Conservation (phyloP, 2,113 vertebrate genomes). For the Galbula dea region DNA sequence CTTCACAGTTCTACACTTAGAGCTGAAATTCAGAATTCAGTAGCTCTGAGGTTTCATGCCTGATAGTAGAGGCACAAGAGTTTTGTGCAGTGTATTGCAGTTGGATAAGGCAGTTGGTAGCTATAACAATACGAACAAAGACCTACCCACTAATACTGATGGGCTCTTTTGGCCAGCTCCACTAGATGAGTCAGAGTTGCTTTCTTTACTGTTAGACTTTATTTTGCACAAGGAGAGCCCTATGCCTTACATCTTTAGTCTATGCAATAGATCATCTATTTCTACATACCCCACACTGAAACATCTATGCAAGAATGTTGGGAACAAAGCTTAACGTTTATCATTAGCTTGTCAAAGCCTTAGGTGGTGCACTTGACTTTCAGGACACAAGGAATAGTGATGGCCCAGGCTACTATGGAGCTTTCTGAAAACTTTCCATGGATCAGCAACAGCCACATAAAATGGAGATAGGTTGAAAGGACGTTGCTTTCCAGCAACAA, state of each 20-base stretch:
- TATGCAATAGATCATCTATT: neutral
- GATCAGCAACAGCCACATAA: neutral
- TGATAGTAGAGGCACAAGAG: neutral
- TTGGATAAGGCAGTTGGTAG: neutral
- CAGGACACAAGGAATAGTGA: neutral
- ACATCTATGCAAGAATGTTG: neutral
- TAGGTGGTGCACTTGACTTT: neutral
- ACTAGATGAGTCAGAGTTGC: neutral
- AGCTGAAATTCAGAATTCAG: neutral
- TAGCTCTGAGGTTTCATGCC: neutral
- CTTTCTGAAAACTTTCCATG: neutral
- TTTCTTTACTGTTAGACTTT: neutral
- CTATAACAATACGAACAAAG: neutral
- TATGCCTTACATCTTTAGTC: neutral
- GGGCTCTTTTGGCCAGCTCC: fast-evolving
- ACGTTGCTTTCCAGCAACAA: neutral
- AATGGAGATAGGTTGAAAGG: neutral
- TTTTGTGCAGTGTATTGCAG: neutral
- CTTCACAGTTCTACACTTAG: neutral
- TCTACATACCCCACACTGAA: neutral
- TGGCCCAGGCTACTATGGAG: neutral
- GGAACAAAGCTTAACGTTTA: neutral
- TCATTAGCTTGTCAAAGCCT: neutral
- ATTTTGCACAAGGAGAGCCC: neutral
- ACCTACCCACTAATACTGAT: neutral